phyloP scores from a whole-genome alignment of 2,888 invertebrate species.

The Diploptera punctata region DNA sequence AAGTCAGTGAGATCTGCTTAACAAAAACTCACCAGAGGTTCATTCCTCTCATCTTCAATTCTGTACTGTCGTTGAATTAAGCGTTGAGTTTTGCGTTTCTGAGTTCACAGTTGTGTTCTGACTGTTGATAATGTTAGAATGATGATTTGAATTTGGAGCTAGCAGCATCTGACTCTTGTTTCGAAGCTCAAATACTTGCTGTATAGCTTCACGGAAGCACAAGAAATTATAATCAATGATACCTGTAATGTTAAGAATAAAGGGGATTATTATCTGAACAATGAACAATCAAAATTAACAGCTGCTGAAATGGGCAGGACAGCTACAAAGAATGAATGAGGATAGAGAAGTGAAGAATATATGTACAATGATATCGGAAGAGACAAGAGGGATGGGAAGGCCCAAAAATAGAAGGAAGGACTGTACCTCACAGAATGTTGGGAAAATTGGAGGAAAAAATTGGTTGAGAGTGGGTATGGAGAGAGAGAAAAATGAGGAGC shows the following conservation, averaged over 20 bases:
- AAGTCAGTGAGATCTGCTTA: neutral
- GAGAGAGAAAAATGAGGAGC: too few species aligned
- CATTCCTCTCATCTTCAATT: conserved; percentile 8
- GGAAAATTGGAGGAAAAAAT: too few species aligned
- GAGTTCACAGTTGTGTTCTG: conserved; percentile 6
- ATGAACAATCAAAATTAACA: neutral
- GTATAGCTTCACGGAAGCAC: conserved; percentile 95
- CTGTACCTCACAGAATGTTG: too few species aligned
- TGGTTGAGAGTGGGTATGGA: too few species aligned
- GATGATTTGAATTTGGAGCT: conserved; percentile 48
- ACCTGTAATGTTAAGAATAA: conserved; percentile 63
- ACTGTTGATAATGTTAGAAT: neutral
- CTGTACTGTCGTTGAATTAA: neutral
- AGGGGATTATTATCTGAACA: too few species aligned
- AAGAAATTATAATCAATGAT: conserved; percentile 98
- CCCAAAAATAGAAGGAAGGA: too few species aligned
- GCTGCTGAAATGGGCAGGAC: neutral
- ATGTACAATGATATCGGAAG: too few species aligned
- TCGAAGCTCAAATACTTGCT: conserved; percentile 91
- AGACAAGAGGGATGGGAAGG: too few species aligned
- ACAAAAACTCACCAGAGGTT: too few species aligned
- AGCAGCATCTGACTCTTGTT: conserved; percentile 69
- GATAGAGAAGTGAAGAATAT: neutral
- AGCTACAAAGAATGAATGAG: neutral
- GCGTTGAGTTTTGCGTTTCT: neutral